These are phyloP conservation scores for Embiotoca jacksoni DNA, from an alignment of 2,113 vertebrate genomes.

Conservation along the genomic window DNA sequence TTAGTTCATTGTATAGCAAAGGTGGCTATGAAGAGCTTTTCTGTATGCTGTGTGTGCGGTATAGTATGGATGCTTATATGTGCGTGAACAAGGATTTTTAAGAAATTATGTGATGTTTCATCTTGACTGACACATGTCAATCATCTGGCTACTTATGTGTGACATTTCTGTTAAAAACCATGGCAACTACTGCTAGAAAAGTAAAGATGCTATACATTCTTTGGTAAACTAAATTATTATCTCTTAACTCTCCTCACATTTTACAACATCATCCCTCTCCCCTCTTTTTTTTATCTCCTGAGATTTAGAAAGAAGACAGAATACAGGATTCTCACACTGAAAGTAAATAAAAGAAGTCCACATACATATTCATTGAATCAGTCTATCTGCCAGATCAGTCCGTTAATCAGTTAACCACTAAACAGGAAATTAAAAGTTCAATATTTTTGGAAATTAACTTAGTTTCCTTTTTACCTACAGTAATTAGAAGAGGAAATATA, in stretches of 20 bases:
- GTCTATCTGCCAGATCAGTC: too few species aligned
- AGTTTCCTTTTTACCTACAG: too few species aligned
- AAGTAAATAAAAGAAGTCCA: background rate
- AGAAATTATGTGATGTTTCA: slow-evolving; percentile 2
- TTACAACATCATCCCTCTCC: background rate
- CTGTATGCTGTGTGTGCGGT: background rate
- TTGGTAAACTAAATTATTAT: background rate
- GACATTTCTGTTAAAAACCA: slow-evolving; percentile 55
- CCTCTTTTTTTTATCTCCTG: background rate
- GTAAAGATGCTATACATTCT: background rate
- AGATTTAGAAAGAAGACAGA: background rate
- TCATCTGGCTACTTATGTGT: slow-evolving; percentile 34
- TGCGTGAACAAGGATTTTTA: background rate
- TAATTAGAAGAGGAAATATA: too few species aligned
- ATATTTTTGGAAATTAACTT: too few species aligned
- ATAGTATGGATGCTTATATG: background rate
- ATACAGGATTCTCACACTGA: background rate
- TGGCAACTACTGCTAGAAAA: slow-evolving; percentile 1
- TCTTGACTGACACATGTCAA: slow-evolving; percentile 42
- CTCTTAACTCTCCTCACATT: background rate
- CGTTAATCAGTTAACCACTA: too few species aligned
- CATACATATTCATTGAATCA: too few species aligned
- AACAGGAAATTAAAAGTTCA: too few species aligned
- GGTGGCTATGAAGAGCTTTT: slow-evolving; percentile 6
- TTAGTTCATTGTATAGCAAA: slow-evolving; percentile 11